These are phyloP conservation scores for Osmerus mordax DNA, from an alignment of 2,113 vertebrate species.

Conservation along the genomic window DNA sequence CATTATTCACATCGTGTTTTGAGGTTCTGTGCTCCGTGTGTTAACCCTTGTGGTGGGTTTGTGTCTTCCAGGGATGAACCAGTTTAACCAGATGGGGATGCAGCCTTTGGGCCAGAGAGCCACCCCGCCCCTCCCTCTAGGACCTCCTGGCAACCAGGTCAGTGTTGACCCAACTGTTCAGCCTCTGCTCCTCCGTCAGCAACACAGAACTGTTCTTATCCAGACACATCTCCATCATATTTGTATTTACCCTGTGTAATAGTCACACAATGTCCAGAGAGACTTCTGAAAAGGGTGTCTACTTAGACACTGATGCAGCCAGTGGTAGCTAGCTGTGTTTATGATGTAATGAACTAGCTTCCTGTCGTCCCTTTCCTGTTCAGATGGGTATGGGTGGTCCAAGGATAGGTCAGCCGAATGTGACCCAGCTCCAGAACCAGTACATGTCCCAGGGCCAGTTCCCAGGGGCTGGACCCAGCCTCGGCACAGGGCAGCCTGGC, in stretches of 20 bases:
- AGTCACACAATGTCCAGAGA: too few relatives aligned
- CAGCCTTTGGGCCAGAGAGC: slow-evolving; percentile 84
- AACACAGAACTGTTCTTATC: not conserved
- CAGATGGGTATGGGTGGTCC: slow-evolving; percentile 84
- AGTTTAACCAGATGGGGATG: slow-evolving; percentile 87
- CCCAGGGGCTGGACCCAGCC: slow-evolving; percentile 76
- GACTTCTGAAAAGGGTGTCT: not conserved
- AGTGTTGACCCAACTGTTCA: slow-evolving; percentile 23
- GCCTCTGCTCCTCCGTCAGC: not conserved
- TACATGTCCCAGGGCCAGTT: slow-evolving; percentile 86
- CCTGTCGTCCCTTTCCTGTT: slow-evolving; percentile 9
- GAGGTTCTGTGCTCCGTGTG: not conserved
- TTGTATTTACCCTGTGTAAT: too few relatives aligned
- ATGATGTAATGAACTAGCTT: not conserved
- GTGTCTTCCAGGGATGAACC: slow-evolving; percentile 82
- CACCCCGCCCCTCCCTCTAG: slow-evolving; percentile 86
- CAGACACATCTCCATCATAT: not conserved
- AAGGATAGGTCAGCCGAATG: slow-evolving; percentile 82
- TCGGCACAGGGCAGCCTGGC: slow-evolving; percentile 69
- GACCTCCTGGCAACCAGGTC: slow-evolving; percentile 86
- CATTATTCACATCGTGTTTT: not conserved
- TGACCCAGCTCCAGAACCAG: slow-evolving; percentile 85
- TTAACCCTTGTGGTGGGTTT: slow-evolving; percentile 10
- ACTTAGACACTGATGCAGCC: not conserved
- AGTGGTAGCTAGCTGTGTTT: not conserved